phyloP scores from a whole-genome alignment of 2,113 vertebrate genomes.

The Thamnophis sirtalis region DNA sequence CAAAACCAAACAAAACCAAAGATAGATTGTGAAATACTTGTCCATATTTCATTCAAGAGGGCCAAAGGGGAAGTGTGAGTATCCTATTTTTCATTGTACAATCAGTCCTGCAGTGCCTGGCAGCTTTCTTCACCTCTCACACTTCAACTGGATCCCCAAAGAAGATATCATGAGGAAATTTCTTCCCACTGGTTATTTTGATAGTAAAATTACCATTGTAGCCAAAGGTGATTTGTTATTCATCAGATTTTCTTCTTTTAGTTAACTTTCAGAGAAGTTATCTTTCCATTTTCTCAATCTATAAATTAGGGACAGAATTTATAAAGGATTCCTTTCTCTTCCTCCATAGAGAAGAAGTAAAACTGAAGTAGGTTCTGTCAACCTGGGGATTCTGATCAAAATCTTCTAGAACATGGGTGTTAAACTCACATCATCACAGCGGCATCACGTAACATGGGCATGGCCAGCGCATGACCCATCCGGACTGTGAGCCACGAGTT shows the following conservation, averaged over 20 bases:
- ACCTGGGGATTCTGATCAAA: neutral
- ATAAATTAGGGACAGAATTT: neutral
- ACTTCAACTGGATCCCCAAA: neutral
- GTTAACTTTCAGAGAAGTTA: neutral
- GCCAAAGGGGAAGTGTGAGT: neutral
- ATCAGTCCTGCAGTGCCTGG: neutral
- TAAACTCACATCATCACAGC: too few species aligned
- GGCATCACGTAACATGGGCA: too few species aligned
- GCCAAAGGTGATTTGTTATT: neutral
- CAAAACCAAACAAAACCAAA: neutral
- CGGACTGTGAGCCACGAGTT: too few species aligned
- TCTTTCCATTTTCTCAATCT: neutral
- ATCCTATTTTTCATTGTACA: neutral
- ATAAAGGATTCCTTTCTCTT: neutral
- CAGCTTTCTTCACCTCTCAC: neutral
- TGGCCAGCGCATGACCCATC: too few species aligned
- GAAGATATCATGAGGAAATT: neutral
- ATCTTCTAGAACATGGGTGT: neutral
- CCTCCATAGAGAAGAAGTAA: neutral
- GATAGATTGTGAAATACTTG: neutral
- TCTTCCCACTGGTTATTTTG: neutral
- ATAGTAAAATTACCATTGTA: neutral
- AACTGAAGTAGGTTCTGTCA: neutral
- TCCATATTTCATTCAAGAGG: neutral
- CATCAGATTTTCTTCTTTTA: neutral